Base-by-base conservation (phyloP, 2,113 vertebrate species). In the Oncorhynchus gorbuscha region DNA sequence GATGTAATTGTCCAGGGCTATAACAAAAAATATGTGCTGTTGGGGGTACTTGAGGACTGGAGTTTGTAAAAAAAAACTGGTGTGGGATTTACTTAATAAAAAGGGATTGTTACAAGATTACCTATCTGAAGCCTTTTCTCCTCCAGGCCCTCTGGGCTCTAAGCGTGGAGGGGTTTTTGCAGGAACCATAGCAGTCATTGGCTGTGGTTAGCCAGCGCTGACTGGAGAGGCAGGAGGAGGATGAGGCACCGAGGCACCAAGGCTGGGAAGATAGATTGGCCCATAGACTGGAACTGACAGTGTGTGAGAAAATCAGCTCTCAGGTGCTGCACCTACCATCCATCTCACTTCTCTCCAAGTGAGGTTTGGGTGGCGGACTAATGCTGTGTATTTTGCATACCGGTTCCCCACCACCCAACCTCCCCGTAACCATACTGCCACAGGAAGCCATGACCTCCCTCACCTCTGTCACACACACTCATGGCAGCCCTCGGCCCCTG, bases 321-420 rank as follows among this genome's bases (percentile, higher is more conserved):
- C 85, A 88, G 90, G 87, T 91, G 84, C 84, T 86, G 84, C 83
- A 87, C 86, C 89, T 84, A 84, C 89, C 87, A 93, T 91, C 86
- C 86, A 87, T 93, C 91, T 90, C 87, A 85, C 83, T 89, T 85
- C 76, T 88, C 85, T 87, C 79, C 86, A 81, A 84, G 73, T 66
- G 78, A 67, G 81, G 71, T 79, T 69, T 82, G 79, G 79, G 84
- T 86, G 85, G 73, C 88, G 87, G 55, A 69, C 35, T n/a, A 48
- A 24, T 28, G 3, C 9, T 84, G 85, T 77, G 76, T 76, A 77
- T 82, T 82, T 87, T 83, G 81, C 78, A 79, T 76, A 80, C 14
- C 4, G 4, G 22, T 12, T 51, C 48, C 75, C 81, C 73, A 73
- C 79, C 73, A 75, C 81, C 73, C 76, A 49, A 67, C 78, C 39